Base-by-base conservation (phyloP, 2,888 invertebrate species). In the Perithous albicinctus region DNA sequence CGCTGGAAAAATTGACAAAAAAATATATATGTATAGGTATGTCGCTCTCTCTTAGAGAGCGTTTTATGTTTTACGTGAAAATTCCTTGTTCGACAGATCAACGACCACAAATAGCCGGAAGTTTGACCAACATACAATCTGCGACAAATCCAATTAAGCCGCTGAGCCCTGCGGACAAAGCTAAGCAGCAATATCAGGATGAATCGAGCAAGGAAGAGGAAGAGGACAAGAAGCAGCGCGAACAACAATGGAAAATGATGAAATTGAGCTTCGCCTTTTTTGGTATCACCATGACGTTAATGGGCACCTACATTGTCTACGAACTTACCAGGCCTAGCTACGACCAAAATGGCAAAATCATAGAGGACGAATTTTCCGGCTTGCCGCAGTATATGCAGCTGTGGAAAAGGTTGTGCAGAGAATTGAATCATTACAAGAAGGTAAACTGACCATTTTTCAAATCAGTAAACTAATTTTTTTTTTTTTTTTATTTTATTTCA, bases 321-420 rank as follows among this genome's bases (percentile, higher is more conserved):
- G 94, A 95, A 94, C 94, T 96, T 90, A 97, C 97, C 0, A 95
- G 95, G n/a, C 97, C 98, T 0, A 94, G 94, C 54, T 93, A 94
- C 5, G 96, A 96, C 86, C 95, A 96, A 70, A 94, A 96, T 32
- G 98, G 98, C 0, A 94, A 95, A 72, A 86, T 94, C 3, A 94
- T 98, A 7, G 94, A 95, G 86, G 97, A 97, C 91, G 96, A 97
- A 93, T 97, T 96, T 91, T 95, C 95, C 56, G 91, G 94, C 75
- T 93, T 96, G 90, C 96, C 97, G 0, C 86, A 94, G 0, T 93
- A 95, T n/a, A 93, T 96, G 86, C 97, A 97, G 92, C 96, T 97
- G 88, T 91, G 96, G 29, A 94, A 94, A 82, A 94, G 97, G 67
- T 95, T 96, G 82, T 95, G 95, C 94, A 95, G 95, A 86, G 96